phyloP scores from a whole-genome alignment of 2,113 vertebrate genomes.

The Anseranas semipalmata region DNA sequence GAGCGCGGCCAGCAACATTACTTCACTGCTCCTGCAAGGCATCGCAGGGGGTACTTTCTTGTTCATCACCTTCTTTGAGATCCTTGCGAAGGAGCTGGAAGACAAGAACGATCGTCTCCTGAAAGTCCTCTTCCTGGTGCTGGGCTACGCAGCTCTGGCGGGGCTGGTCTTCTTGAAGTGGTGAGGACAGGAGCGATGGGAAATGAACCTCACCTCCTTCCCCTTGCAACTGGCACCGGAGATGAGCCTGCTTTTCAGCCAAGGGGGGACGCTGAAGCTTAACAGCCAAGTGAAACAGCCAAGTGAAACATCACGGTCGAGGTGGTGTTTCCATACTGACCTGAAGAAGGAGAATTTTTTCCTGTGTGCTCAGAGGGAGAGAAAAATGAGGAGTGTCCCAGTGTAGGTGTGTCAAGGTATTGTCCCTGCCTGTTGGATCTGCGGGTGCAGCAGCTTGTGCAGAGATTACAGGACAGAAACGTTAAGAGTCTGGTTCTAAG shows the following conservation, averaged over 20 bases:
- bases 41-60: constrained; percentile 89
- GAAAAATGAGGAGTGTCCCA: background rate
- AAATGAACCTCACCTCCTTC: background rate
- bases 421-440: background rate
- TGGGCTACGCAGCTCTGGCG: constrained; percentile 86
- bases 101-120: constrained; percentile 87
- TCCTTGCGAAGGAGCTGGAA: constrained; percentile 89
- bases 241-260: background rate
- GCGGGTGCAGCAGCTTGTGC: background rate
- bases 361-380: background rate
- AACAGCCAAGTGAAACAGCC: fast-evolving
- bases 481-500: background rate
- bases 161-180: constrained; percentile 87
- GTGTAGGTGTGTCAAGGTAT: background rate
- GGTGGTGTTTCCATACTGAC: fast-evolving
- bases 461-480: background rate
- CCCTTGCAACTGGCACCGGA: fast-evolving
- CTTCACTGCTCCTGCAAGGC: constrained; percentile 88
- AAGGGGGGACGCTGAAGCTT: background rate
- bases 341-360: background rate
- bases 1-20: constrained; percentile 74
- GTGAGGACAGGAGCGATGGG: constrained; percentile 20
- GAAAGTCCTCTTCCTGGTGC: constrained; percentile 90
- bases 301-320: fast-evolving
- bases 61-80: constrained; percentile 93